Percentiles rank a stretch among this genome's conserved stretches.
Conservation (phyloP, 2,888 invertebrate genomes). For the Trichacis sp. region DNA sequence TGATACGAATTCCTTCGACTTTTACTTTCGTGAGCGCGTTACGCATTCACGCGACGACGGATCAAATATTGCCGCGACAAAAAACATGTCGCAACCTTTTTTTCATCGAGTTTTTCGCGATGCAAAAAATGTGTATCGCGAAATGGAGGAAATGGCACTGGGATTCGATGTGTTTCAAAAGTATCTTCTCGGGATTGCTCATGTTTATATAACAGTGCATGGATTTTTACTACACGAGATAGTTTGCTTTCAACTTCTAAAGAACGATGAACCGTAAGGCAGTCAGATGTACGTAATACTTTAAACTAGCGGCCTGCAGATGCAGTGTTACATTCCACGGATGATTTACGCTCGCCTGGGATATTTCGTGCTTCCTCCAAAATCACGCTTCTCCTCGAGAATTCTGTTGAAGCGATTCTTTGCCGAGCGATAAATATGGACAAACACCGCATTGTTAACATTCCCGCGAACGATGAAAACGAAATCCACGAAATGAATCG, state of each 20-base stretch:
- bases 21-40: constrained; percentile 2
- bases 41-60: not conserved
- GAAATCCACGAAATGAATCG: no score
- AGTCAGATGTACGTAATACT: constrained; percentile 34
- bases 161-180: constrained; percentile 21
- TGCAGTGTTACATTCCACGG: constrained; percentile 51
- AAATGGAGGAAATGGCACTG: not conserved
- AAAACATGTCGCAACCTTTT: not conserved
- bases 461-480: not conserved
- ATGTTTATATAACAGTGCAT: constrained; percentile 32
- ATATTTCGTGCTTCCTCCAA: constrained; percentile 19
- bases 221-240: constrained; percentile 20
- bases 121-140: not conserved
- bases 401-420: not conserved
- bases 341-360: constrained; percentile 46
- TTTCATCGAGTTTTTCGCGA: not conserved
- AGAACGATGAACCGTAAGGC: constrained; percentile 25
- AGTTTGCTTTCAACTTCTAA: constrained; percentile 29
- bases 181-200: constrained; percentile 33
- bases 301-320: constrained; percentile 43
- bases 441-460: no score
- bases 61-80: not conserved
- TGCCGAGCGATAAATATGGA: no score
- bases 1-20: not conserved
- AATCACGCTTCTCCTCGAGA: constrained; percentile 13